phyloP scores from a whole-genome alignment of 2,113 vertebrate genomes.

The Phalacrocorax pelagicus region DNA sequence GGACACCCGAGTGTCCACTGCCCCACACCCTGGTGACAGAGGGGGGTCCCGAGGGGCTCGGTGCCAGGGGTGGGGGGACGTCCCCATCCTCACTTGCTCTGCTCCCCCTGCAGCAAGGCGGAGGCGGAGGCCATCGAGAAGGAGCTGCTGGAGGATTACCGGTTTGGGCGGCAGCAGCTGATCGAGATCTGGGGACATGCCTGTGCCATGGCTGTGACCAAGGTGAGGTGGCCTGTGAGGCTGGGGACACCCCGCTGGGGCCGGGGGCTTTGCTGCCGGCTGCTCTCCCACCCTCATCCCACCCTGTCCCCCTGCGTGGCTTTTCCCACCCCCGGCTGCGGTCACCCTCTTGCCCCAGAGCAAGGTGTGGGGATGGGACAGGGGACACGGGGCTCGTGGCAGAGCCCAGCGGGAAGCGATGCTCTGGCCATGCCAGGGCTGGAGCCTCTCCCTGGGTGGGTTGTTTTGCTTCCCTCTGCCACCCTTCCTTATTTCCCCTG shows the following conservation, averaged over 20 bases:
- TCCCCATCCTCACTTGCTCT: fast-evolving
- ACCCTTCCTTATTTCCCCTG: fast-evolving
- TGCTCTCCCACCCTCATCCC: not conserved
- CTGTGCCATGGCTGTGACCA: conserved; percentile 88
- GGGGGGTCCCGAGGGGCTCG: not conserved
- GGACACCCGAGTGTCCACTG: fast-evolving
- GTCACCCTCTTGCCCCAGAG: not conserved
- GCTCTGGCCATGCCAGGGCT: not conserved
- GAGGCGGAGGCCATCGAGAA: conserved; percentile 85
- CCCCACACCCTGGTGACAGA: fast-evolving
- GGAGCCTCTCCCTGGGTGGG: not conserved
- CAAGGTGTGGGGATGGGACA: not conserved
- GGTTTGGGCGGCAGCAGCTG: conserved; percentile 90
- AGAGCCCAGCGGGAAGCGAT: not conserved
- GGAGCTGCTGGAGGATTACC: conserved; percentile 89
- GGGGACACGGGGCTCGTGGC: not conserved
- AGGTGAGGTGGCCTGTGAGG: conserved; percentile 73
- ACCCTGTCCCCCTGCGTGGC: fast-evolving
- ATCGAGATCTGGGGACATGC: conserved; percentile 92
- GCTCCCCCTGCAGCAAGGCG: conserved; percentile 72
- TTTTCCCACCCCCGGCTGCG: not conserved
- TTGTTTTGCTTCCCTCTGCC: not conserved
- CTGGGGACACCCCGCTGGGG: not conserved
- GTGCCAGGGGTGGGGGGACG: fast-evolving
- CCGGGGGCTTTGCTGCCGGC: not conserved